Percentiles rank a stretch among this genome's conserved stretches.
These are phyloP conservation scores for Champsocephalus esox DNA, from an alignment of 2,797 vertebrate genomes.

Conservation along the genomic window DNA sequence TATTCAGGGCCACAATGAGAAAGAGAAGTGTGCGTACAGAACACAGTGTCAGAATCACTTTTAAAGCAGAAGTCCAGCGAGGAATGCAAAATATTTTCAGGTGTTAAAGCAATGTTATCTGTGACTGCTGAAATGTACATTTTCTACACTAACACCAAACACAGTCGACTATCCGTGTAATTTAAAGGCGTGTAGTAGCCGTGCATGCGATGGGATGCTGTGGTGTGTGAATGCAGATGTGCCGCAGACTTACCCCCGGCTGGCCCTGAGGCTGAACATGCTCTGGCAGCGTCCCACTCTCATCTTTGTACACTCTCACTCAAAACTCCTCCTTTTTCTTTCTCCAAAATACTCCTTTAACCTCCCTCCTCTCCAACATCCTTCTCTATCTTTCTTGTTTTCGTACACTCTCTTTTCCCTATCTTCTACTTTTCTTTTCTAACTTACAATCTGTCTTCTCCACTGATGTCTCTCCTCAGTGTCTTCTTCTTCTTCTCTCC, in stretches of 20 bases:
- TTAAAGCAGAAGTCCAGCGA: background rate
- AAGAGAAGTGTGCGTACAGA: background rate
- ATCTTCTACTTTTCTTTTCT: slow-evolving; percentile 26
- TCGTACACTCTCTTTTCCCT: slow-evolving; percentile 3
- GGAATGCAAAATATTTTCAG: slow-evolving; percentile 1
- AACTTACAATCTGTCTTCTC: slow-evolving; percentile 15
- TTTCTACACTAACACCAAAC: background rate
- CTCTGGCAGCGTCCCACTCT: slow-evolving; percentile 70
- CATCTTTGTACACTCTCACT: slow-evolving; percentile 66
- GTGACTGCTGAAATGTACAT: slow-evolving; percentile 4
- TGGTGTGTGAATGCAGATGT: slow-evolving; percentile 29
- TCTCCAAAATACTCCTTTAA: slow-evolving; percentile 2
- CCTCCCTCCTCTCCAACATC: background rate
- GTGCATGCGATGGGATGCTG: background rate
- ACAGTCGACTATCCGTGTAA: background rate
- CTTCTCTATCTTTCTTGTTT: slow-evolving; percentile 17
- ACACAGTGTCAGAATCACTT: background rate
- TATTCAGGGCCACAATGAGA: slow-evolving; percentile 7
- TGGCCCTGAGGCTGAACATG: slow-evolving; percentile 70
- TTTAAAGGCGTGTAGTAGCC: background rate
- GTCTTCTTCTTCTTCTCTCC: slow-evolving; percentile 35
- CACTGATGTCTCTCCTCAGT: slow-evolving; percentile 5
- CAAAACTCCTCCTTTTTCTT: slow-evolving; percentile 37
- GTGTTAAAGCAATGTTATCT: background rate
- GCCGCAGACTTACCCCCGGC: slow-evolving; percentile 79